Evolutionary conservation across 1,140 invertebrate species (phyloP).

Genomic region (Pachypeltis micranthus): DNA sequence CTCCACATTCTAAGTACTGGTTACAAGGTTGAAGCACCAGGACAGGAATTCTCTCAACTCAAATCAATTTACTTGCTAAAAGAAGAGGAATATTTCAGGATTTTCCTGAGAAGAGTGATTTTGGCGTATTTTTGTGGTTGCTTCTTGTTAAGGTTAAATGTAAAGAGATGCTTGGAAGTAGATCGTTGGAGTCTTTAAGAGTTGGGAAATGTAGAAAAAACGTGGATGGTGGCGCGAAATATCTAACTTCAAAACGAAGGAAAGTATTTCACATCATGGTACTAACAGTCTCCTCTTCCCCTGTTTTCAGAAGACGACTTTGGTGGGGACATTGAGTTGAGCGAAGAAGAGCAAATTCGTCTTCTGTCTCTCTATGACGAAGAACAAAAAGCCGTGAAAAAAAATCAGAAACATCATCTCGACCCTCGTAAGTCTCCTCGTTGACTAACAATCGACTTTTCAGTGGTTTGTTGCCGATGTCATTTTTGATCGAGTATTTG

Average conservation of each 20-base stretch:
- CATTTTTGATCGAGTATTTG: not conserved
- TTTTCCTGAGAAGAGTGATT: no score
- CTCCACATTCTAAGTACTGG: no score
- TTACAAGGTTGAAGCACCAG: no score
- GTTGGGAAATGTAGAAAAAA: not conserved
- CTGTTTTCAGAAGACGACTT: conserved; percentile 19
- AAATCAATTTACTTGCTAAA: no score
- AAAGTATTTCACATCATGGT: not conserved
- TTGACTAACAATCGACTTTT: not conserved
- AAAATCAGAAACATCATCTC: conserved; percentile 12
- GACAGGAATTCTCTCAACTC: no score
- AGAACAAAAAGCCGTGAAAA: conserved; percentile 23
- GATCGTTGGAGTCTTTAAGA: not conserved
- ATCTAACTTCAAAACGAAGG: no score
- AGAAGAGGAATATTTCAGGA: no score
- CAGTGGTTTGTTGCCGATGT: conserved; percentile 11
- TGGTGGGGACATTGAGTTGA: conserved; percentile 24
- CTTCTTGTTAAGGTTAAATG: not conserved
- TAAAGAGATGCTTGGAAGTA: not conserved
- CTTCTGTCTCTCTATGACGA: conserved; percentile 27
- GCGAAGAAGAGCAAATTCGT: conserved; percentile 29
- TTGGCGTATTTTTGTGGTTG: not conserved
- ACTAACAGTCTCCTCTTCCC: not conserved
- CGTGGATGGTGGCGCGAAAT: no score
- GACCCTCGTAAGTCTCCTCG: conserved; percentile 10